Percentiles rank a stretch among this genome's conserved stretches.
phyloP scores from a whole-genome alignment of 2,113 vertebrate species.

The Rana temporaria region DNA sequence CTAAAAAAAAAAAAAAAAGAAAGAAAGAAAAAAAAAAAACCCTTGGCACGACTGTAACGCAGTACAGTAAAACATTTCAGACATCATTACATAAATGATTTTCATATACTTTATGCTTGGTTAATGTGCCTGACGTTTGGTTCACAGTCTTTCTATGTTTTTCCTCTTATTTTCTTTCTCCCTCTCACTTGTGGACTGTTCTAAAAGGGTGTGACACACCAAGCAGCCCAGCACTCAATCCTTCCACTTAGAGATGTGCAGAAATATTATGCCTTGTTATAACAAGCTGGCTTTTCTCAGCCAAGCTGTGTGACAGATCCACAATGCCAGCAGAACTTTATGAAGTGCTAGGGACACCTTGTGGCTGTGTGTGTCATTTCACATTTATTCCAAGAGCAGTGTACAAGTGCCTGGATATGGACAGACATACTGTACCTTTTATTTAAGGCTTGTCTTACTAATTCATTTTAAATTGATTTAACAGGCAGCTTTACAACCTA shows the following conservation, averaged over 20 bases:
- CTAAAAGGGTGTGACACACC: constrained; percentile 54
- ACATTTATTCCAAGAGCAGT: neutral
- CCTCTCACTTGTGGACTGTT: constrained; percentile 38
- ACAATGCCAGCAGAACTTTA: constrained; percentile 5
- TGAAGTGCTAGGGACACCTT: constrained; percentile 27
- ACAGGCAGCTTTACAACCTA: too few species aligned
- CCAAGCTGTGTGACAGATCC: constrained; percentile 40
- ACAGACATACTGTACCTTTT: too few species aligned
- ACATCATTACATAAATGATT: constrained; percentile 20
- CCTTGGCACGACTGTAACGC: neutral
- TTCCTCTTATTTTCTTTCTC: constrained; percentile 44
- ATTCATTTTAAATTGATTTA: too few species aligned
- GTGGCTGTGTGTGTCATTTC: constrained; percentile 13
- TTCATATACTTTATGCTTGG: constrained; percentile 16
- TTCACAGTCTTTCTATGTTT: constrained; percentile 32
- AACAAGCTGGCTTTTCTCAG: constrained; percentile 46
- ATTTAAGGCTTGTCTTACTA: too few species aligned
- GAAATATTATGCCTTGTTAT: constrained; percentile 53
- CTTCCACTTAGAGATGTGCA: constrained; percentile 56
- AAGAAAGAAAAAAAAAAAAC: constrained; percentile 9
- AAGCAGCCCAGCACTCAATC: constrained; percentile 47
- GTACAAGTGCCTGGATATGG: neutral
- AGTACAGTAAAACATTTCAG: neutral
- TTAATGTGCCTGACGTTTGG: constrained; percentile 15
- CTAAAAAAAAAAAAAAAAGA: constrained; percentile 9